Conservation (phyloP, 1,140 invertebrate species). For the Lineus longissimus region DNA sequence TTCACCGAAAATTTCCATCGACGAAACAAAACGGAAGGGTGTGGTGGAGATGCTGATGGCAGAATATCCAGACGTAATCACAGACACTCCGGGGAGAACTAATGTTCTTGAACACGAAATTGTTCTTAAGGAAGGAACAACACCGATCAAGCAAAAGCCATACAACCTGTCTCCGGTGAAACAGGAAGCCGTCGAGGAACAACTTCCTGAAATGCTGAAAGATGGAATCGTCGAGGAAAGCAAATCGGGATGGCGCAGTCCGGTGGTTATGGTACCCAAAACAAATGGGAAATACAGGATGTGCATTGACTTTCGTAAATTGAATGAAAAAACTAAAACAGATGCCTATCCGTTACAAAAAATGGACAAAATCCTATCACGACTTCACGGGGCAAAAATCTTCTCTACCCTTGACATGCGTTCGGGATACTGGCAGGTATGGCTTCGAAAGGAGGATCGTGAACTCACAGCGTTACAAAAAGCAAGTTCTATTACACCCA, state of each 20-base stretch:
- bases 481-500: slow-evolving; percentile 43
- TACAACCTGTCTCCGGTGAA: neutral
- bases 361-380: slow-evolving; percentile 31
- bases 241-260: slow-evolving; percentile 31
- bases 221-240: slow-evolving; percentile 31
- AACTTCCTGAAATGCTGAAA: slow-evolving; percentile 11
- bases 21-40: too few relatives aligned
- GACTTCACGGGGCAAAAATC: slow-evolving; percentile 19
- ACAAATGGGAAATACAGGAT: slow-evolving; percentile 26
- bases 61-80: too few relatives aligned
- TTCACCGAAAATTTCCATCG: too few relatives aligned
- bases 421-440: slow-evolving; percentile 50
- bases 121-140: too few relatives aligned
- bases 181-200: slow-evolving; percentile 8
- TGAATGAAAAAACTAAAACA: slow-evolving; percentile 28
- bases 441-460: slow-evolving; percentile 34
- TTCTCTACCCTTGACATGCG: slow-evolving; percentile 28
- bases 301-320: slow-evolving; percentile 32
- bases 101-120: too few relatives aligned
- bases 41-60: too few relatives aligned
- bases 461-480: slow-evolving; percentile 54
- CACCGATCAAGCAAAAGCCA: too few relatives aligned
- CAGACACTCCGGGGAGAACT: too few relatives aligned
- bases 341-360: slow-evolving; percentile 29
- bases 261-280: slow-evolving; percentile 35